Conservation (phyloP, 2,113 vertebrate species). For the Octodon degus region DNA sequence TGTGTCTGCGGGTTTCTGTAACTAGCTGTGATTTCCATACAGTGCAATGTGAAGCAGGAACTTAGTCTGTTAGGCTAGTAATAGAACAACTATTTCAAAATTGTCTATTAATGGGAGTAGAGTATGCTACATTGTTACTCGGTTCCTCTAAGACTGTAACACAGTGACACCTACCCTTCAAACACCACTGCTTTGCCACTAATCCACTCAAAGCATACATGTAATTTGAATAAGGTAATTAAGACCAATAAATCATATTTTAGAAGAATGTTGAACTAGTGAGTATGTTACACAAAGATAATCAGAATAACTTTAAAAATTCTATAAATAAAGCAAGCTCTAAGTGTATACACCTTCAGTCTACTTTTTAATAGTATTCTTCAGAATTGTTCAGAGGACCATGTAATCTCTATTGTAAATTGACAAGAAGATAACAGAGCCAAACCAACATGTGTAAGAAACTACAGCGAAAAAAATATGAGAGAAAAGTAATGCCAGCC, state of each 20-base stretch:
- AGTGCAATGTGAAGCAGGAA: background rate
- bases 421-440: conserved; percentile 45
- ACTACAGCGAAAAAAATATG: conserved; percentile 16
- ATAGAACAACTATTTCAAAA: conserved; percentile 37
- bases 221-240: conserved; percentile 13
- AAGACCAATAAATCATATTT: background rate
- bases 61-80: background rate
- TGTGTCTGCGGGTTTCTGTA: background rate
- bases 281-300: background rate
- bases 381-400: background rate
- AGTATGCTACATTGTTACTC: background rate
- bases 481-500: conserved; percentile 50
- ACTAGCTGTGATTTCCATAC: conserved; percentile 45
- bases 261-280: conserved; percentile 8
- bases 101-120: background rate
- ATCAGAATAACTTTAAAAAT: background rate
- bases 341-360: background rate
- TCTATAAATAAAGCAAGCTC: background rate
- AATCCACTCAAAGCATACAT: background rate
- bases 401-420: background rate
- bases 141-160: background rate
- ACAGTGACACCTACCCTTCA: background rate
- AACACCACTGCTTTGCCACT: background rate
- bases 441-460: conserved; percentile 1
- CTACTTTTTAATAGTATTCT: background rate